Evolutionary conservation across 2,797 vertebrate species (phyloP), one percentile per base, ranked within the genome.

Genomic region (Melanotaenia nigrans): DNA sequence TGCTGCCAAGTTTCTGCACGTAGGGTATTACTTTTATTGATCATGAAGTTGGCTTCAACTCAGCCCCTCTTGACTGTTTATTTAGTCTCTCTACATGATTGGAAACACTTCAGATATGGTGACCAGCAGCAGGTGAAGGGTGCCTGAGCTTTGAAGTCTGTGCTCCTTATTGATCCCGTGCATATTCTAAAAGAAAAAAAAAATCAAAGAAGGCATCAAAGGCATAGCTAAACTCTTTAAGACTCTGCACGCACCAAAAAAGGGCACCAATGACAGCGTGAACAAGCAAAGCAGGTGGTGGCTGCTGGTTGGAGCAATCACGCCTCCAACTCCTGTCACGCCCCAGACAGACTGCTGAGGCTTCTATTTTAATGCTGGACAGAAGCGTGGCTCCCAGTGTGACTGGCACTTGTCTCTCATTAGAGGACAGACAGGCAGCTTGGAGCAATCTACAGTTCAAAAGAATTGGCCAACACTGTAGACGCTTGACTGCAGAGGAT

Each of bases 61-160:
- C 65, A 55, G 72, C 76, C 83, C 85, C 85, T 84, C 83, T 81
- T 40, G 61, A 71, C 77, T 85, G 91, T 90, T 91, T 92, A 86
- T 90, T 90, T 90, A 83, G 89, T 82, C 84, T 92, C 84, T 71
- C 71, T 86, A 78, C 70, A 84, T 79, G 89, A 95, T 79, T 95
- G 93, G 93, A 93, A 94, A 93, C 93, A 91, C 95, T 95, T 94
- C 93, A 90, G 92, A 95, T 94, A 87, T 87, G 94, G 93, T 94
- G 95, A 95, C 93, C 94, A 95, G 92, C 94, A 96, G 93, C 95
- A 95, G 94, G 95, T 95, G 94, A 95, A 87, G 85, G 80, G 85
- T 84, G 89, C 79, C 82, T 82, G 89, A 56, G 84, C 95, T 97
- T 97, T 96, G 95, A 97, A 96, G 94, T 92, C 83, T 68, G 79